Base-by-base conservation (phyloP, 2,113 vertebrate species). In the Plecturocebus donacophilus region DNA sequence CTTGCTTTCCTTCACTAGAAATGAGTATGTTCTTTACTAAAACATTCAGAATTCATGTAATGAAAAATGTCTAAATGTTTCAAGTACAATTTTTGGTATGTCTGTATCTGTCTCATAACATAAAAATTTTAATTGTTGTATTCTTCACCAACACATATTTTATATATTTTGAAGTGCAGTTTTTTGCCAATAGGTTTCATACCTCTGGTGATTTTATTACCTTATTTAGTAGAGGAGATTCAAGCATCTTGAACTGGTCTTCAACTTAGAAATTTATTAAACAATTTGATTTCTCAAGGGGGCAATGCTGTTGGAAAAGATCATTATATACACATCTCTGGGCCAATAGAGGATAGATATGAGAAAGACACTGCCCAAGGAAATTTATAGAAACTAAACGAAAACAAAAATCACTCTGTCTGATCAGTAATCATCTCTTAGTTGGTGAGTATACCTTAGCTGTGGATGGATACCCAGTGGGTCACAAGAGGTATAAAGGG, bases 221-320 rank as follows among this genome's bases (percentile, higher is more conserved):
- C 88, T 91, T 97, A 93, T 94, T 91, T 97, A 97, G 82, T 64
- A 97, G 71, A 96, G 81, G 40, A 92, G 40, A 93, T 58, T 82
- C 6, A 64, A 79, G 66, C 68, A 76, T 96, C 66, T 94, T 92
- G 71, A 97, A 83, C 73, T 92, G 32, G 35, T 90, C 64, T 96
- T 95, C 56, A 79, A 64, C 47, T 81, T 95, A 64, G 90, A 95
- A 92, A 88, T 90, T 56, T 96, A 87, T 96, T 96, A 86, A 96
- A 92, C 32, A 77, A 54, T 70, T 95, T 96, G 47, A 96, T 94
- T 96, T 96, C 89, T 76, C 93, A 83, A 68, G 38, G 96, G 81
- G 35, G 0, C 49, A 90, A 13, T 64, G 35, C 61, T 91, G 20
- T 85, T 94, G 86, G 68, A 97, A 96, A 75, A 91, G 49, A 77